A percentile compares a stretch with the other conserved stretches of the same genome.
phyloP scores from a whole-genome alignment of 1,140 invertebrate genomes.

The Cyclina sinensis region DNA sequence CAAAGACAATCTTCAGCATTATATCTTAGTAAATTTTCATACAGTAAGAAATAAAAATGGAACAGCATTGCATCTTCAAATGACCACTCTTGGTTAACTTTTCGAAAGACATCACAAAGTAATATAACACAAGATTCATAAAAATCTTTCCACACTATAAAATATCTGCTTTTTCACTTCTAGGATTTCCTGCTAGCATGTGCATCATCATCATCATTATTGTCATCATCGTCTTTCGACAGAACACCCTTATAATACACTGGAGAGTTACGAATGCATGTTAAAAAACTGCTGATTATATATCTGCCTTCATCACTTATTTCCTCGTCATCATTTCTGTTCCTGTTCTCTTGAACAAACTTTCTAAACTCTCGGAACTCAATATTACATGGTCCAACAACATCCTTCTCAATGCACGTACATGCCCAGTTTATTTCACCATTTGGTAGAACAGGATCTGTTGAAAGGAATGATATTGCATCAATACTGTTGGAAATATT shows the following conservation, averaged over 20 bases:
- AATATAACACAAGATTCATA: no score
- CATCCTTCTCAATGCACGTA: constrained; percentile 58
- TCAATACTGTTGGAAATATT: no score
- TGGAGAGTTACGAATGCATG: constrained; percentile 11
- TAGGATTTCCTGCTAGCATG: neutral
- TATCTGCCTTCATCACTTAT: neutral
- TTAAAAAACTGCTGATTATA: constrained; percentile 19
- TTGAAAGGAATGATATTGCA: no score
- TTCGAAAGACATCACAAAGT: no score
- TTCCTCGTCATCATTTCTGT: neutral
- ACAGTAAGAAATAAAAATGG: no score
- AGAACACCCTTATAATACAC: constrained; percentile 4
- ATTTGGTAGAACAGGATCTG: constrained; percentile 34
- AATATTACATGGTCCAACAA: constrained; percentile 53
- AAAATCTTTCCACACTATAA: no score
- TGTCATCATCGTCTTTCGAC: neutral
- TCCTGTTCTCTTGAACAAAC: neutral
- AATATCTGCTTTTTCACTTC: no score
- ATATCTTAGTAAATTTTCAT: no score
- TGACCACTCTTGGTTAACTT: no score
- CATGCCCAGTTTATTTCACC: constrained; percentile 56
- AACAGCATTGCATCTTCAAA: no score
- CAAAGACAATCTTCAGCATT: no score
- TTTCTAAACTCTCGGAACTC: constrained; percentile 44
- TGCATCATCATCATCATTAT: constrained; percentile 13